Evolutionary conservation across 37 sponge, comb jelly and placozoan genomes (phyloP).

Genomic region (Aplysina aerophoba): DNA sequence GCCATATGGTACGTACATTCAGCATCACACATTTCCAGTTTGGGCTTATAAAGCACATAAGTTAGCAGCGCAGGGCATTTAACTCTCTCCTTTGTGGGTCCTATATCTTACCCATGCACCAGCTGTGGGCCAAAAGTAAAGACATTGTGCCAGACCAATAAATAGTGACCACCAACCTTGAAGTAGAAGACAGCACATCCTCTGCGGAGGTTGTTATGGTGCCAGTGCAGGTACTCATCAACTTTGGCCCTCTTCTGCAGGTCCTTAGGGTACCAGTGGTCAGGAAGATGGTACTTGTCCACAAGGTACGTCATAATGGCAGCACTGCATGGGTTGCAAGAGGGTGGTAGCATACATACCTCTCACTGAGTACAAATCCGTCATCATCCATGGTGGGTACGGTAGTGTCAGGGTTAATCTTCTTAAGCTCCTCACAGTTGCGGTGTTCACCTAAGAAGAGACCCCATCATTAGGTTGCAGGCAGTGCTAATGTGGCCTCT

Average conservation of each 20-base stretch:
- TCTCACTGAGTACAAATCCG: constrained; percentile 72
- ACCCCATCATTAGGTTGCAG: background rate
- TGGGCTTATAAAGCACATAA: too few species aligned
- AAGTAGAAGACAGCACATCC: constrained; percentile 35
- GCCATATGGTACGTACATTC: too few species aligned
- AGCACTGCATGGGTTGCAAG: constrained; percentile 12
- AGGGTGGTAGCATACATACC: constrained; percentile 32
- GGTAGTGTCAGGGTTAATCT: constrained; percentile 38
- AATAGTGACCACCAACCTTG: constrained; percentile 39
- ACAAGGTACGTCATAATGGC: constrained; percentile 75
- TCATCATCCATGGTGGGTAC: constrained; percentile 79
- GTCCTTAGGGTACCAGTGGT: constrained; percentile 77
- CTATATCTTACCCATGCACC: too few species aligned
- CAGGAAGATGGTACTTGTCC: constrained; percentile 56
- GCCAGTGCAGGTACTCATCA: constrained; percentile 68
- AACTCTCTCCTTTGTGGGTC: too few species aligned
- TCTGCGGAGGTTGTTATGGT: constrained; percentile 45
- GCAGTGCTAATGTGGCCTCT: too few species aligned
- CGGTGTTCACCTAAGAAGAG: constrained; percentile 46
- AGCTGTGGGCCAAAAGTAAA: too few species aligned
- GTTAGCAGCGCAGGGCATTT: too few species aligned
- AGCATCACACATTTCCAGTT: too few species aligned
- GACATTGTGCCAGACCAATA: too few species aligned
- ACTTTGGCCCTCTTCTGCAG: constrained; percentile 45
- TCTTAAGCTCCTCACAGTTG: constrained; percentile 55